Conservation (phyloP, 2,113 vertebrate genomes). For the Isichthys henryi region DNA sequence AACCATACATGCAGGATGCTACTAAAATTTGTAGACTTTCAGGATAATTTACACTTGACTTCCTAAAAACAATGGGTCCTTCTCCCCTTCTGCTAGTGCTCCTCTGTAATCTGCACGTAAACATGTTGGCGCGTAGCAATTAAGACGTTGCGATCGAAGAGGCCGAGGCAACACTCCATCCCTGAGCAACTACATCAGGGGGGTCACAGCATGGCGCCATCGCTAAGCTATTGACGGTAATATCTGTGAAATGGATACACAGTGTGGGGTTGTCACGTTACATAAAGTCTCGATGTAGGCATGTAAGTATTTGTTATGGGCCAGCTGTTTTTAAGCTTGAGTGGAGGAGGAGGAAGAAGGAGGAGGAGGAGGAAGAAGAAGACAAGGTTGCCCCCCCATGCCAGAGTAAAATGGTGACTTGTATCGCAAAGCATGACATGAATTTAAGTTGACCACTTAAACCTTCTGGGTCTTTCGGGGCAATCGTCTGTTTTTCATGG, state of each 20-base stretch:
- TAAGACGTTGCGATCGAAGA: not conserved
- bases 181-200: not conserved
- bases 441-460: not conserved
- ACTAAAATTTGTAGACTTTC: not conserved
- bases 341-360: no score
- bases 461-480: not conserved
- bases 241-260: constrained; percentile 7
- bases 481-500: not conserved
- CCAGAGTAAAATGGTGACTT: not conserved
- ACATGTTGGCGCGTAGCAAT: not conserved
- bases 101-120: constrained; percentile 1
- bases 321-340: not conserved
- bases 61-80: not conserved
- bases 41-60: not conserved
- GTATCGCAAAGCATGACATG: not conserved
- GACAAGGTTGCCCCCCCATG: no score
- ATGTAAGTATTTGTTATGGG: not conserved
- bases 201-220: not conserved
- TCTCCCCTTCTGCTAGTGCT: not conserved
- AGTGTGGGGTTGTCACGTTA: not conserved
- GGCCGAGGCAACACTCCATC: not conserved
- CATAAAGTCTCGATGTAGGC: not conserved
- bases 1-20: not conserved
- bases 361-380: no score
- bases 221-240: not conserved